A percentile compares a stretch with the other conserved stretches of the same genome.
Evolutionary conservation across 2,888 invertebrate genomes (phyloP).

Genomic region (Drosophila mulleri): DNA sequence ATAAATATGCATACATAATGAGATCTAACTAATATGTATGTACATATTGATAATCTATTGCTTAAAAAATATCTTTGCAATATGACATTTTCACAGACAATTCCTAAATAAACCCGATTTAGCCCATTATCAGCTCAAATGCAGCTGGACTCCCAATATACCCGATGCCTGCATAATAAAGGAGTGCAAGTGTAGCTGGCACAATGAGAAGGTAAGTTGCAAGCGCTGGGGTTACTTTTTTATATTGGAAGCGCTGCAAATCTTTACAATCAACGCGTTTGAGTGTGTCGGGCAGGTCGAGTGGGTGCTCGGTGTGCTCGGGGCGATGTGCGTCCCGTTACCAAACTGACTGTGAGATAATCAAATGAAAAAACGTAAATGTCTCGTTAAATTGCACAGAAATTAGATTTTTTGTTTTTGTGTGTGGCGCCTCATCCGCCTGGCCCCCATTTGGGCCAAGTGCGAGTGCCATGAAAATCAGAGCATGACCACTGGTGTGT

Average conservation of each 20-base stretch:
- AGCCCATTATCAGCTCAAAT: conserved; percentile 2
- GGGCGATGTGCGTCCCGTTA: conserved; percentile 44
- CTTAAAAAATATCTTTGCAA: too few relatives aligned
- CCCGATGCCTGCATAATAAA: conserved; percentile 17
- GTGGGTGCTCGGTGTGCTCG: not conserved
- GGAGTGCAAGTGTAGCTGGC: conserved; percentile 24
- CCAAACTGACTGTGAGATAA: conserved; percentile 81
- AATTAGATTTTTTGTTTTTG: conserved; percentile 82
- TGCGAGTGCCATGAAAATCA: conserved; percentile 66
- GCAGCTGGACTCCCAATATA: not conserved
- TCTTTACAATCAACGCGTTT: conserved; percentile 70
- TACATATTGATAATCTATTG: too few relatives aligned
- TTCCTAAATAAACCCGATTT: too few relatives aligned
- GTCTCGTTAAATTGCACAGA: conserved; percentile 84
- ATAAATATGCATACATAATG: too few relatives aligned
- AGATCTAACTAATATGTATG: too few relatives aligned
- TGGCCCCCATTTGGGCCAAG: conserved; percentile 23
- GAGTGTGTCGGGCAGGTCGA: conserved; percentile 20
- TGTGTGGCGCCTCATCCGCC: conserved; percentile 6
- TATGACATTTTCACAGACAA: too few relatives aligned
- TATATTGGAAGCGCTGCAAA: conserved; percentile 50
- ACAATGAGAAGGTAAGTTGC: conserved; percentile 66
- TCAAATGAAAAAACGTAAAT: conserved; percentile 84
- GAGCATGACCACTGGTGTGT: conserved; percentile 75
- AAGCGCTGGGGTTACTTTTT: conserved; percentile 34